Base-by-base conservation (phyloP, 2,888 invertebrate genomes). In the Hedya salicella region DNA sequence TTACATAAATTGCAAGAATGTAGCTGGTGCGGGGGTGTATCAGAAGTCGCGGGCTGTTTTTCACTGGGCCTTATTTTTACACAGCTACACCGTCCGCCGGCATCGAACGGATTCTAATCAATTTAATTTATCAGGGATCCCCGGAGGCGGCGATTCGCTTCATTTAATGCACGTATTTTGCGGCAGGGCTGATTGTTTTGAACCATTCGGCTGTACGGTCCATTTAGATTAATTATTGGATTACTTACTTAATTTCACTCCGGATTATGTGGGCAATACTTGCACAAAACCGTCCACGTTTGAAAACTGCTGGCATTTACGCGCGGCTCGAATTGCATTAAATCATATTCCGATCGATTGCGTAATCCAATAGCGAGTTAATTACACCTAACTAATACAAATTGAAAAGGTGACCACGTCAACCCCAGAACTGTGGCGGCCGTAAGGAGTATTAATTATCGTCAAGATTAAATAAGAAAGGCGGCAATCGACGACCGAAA, bases 131-230 rank as follows among this genome's bases (percentile, higher is more conserved):
- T 92, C 92, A 86, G 90, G 90, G 89, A 89, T 91, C 91, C 90
- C 91, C 80, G 75, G 90, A 89, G 91, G 89, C 89, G 83, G 87
- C 89, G 89, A 91, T 92, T 91, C 91, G 91, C 90, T 92, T 92
- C 92, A 91, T 92, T 92, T 92, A 92, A 91, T 91, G 91, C 92
- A 91, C 89, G 91, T 92, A 91, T 91, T 92, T 92, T 92, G 92
- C 88, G 91, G 91, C 87, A 81, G 84, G 86, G 88, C 88, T 90
- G 91, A 92, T 92, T 92, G 92, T 92, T 92, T 92, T 91, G 89
- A 91, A 91, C 90, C 92, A 91, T 91, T 91, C 91, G 87, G 86
- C 86, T 91, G 89, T 89, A 90, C 89, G 90, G 89, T 90, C 91
- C 92, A 91, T 91, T 91, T 90, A 91, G 92, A 92, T 92, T 92